phyloP scores from a whole-genome alignment of 2,888 invertebrate species.

The Pherbina coryleti region DNA sequence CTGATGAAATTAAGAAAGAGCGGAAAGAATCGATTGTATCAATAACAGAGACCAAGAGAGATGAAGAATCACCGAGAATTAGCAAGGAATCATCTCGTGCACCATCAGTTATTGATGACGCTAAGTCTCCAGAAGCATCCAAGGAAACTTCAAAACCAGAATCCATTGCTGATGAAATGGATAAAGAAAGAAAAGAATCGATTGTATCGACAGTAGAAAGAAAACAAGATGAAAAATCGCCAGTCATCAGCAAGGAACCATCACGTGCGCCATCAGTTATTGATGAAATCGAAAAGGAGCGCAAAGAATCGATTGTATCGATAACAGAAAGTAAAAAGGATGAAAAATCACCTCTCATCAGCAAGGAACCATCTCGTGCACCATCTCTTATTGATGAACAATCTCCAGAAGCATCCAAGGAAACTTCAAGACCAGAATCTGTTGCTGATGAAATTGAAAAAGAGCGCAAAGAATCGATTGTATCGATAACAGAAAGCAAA shows the following conservation, averaged over 20 bases:
- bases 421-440: conserved; percentile 32
- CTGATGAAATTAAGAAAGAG: conserved; percentile 41
- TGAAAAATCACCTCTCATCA: conserved; percentile 43
- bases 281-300: conserved; percentile 39
- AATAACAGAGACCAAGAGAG: background rate
- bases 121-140: conserved; percentile 30
- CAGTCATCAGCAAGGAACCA: conserved; percentile 25
- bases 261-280: conserved; percentile 39
- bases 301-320: conserved; percentile 31
- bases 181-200: conserved; percentile 30
- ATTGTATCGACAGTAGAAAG: conserved; percentile 34
- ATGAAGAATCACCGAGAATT: conserved; percentile 16
- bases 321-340: conserved; percentile 40
- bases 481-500: conserved; percentile 41
- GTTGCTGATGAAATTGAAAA: background rate
- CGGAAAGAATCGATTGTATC: conserved; percentile 40
- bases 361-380: conserved; percentile 47
- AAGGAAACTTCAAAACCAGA: conserved; percentile 39
- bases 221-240: conserved; percentile 41
- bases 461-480: conserved; percentile 39
- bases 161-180: conserved; percentile 33
- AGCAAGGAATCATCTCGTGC: conserved; percentile 47
- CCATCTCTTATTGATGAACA: conserved; percentile 43
- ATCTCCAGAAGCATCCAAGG: conserved; percentile 29
- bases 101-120: conserved; percentile 24